Percentiles rank a stretch among this genome's conserved stretches.
These are phyloP conservation scores for Unio delphinus DNA, from an alignment of 2,888 invertebrate genomes.

Conservation along the genomic window DNA sequence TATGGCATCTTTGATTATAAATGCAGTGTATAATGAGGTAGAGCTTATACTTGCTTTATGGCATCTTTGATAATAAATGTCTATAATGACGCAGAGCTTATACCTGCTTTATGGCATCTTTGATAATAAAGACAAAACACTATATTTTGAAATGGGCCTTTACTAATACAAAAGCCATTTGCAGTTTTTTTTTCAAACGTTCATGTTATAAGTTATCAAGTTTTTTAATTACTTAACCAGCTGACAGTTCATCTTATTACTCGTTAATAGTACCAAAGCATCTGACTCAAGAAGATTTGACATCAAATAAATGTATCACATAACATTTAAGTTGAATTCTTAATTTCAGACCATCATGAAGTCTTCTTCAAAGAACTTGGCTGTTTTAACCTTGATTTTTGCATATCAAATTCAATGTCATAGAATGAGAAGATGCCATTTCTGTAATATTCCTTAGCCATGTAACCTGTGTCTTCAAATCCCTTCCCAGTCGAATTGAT, in stretches of 20 bases:
- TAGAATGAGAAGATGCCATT: slow-evolving; percentile 33
- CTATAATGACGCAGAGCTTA: too few relatives aligned
- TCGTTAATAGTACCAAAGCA: not conserved
- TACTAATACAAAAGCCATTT: slow-evolving; percentile 8
- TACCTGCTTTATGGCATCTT: too few relatives aligned
- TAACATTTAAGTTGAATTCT: not conserved
- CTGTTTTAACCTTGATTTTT: slow-evolving; percentile 20
- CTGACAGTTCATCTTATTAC: not conserved
- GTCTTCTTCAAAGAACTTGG: slow-evolving; percentile 19
- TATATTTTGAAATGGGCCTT: too few relatives aligned
- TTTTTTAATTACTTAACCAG: not conserved
- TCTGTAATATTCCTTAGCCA: slow-evolving; percentile 19
- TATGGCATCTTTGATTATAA: too few relatives aligned
- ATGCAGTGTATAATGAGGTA: too few relatives aligned
- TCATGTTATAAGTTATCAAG: slow-evolving; percentile 8
- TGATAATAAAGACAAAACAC: too few relatives aligned
- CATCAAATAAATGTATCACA: too few relatives aligned
- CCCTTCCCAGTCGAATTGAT: not conserved
- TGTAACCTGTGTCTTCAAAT: slow-evolving; percentile 18
- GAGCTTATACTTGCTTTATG: too few relatives aligned
- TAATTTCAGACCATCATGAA: not conserved
- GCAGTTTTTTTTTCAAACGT: slow-evolving; percentile 13
- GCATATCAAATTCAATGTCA: slow-evolving; percentile 35
- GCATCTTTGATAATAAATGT: too few relatives aligned
- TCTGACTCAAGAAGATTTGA: too few relatives aligned